Conservation (phyloP, 2,888 invertebrate species). For the Acleris laterana region DNA sequence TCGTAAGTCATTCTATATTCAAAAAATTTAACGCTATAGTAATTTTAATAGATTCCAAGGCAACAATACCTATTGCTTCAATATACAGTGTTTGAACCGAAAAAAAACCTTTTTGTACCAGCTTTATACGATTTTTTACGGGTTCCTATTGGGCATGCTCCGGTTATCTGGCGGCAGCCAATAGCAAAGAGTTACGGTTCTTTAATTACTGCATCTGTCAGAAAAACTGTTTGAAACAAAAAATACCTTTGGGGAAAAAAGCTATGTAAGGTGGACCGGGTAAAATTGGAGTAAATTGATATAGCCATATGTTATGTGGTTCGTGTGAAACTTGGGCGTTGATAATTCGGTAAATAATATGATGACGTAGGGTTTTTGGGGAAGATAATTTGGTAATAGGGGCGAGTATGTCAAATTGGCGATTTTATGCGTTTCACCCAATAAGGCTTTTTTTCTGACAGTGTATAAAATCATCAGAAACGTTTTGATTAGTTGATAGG, state of each 20-base stretch:
- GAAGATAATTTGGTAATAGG: neutral
- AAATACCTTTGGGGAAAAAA: conserved; percentile 44
- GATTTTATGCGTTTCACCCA: too few species aligned
- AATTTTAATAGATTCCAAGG: conserved; percentile 65
- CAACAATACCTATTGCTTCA: conserved; percentile 65
- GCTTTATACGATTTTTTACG: conserved; percentile 64
- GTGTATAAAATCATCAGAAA: too few species aligned
- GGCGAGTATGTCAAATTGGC: too few species aligned
- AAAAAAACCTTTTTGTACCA: conserved; percentile 61
- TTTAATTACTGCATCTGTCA: conserved; percentile 64
- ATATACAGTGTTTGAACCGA: conserved; percentile 51
- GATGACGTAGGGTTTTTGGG: conserved; percentile 41
- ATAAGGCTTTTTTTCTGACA: too few species aligned
- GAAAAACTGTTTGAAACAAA: conserved; percentile 61
- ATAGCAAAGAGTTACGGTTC: conserved; percentile 56
- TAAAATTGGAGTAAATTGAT: conserved; percentile 73
- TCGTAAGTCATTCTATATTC: conserved; percentile 58
- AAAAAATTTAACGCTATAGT: conserved; percentile 53
- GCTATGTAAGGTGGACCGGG: conserved; percentile 60
- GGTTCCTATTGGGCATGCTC: conserved; percentile 58
- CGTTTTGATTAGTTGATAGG: too few species aligned
- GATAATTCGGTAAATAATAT: conserved; percentile 45
- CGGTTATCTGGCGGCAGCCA: conserved; percentile 57
- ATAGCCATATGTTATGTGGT: conserved; percentile 47
- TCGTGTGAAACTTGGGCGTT: conserved; percentile 36